These are phyloP conservation scores for Tipula lateralis DNA, from an alignment of 2,888 invertebrate species.

Conservation along the genomic window DNA sequence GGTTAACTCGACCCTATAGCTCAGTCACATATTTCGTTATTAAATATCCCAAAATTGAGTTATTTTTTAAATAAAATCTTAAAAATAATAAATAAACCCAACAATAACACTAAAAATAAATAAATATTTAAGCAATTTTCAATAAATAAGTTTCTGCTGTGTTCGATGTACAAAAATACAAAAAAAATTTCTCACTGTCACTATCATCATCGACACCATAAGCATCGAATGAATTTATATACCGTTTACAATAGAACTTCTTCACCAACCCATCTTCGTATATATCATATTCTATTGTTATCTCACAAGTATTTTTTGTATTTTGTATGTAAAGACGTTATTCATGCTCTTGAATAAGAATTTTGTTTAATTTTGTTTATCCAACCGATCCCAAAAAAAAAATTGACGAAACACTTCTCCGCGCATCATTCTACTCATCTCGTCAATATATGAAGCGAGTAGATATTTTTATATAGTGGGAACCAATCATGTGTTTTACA, in stretches of 20 bases:
- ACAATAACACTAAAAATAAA: background rate
- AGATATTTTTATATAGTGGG: too few relatives aligned
- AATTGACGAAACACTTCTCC: background rate
- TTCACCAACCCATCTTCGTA: background rate
- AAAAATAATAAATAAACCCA: background rate
- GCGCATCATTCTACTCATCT: background rate
- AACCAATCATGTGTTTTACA: too few relatives aligned
- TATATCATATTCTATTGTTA: background rate
- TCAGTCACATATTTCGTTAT: too few relatives aligned
- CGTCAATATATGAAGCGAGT: too few relatives aligned
- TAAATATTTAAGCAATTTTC: slow-evolving; percentile 11
- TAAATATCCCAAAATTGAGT: too few relatives aligned
- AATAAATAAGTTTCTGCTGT: background rate
- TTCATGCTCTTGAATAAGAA: slow-evolving; percentile 19
- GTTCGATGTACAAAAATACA: background rate
- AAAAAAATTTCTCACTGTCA: background rate
- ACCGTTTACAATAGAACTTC: background rate
- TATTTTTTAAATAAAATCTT: background rate
- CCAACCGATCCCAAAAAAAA: background rate
- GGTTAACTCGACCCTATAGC: too few relatives aligned
- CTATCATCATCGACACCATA: background rate
- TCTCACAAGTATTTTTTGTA: background rate
- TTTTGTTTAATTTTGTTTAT: background rate
- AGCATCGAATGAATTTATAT: background rate
- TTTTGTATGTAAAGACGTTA: background rate